Evolutionary conservation across 2,797 vertebrate genomes (phyloP).

Genomic region (Chelon labrosus): DNA sequence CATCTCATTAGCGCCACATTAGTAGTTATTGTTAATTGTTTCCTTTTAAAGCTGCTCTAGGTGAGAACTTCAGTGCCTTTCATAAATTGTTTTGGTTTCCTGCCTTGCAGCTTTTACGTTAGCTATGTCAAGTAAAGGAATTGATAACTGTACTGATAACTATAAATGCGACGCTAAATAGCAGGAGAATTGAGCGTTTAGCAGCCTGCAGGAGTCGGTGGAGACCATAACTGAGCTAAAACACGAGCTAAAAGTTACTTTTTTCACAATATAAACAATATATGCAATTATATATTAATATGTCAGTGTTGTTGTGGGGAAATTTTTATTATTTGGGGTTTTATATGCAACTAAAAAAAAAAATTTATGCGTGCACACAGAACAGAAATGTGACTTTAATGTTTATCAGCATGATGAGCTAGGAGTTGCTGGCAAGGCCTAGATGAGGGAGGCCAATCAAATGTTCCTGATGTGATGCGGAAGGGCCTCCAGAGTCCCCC

Average conservation of each 20-base stretch:
- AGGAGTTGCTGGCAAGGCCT: conserved; percentile 11
- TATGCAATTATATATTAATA: too few species aligned
- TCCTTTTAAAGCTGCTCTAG: too few species aligned
- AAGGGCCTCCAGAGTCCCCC: conserved; percentile 10
- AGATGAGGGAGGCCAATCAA: conserved; percentile 32
- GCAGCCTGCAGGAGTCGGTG: neutral
- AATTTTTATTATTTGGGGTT: neutral
- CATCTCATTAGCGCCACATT: too few species aligned
- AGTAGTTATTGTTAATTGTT: too few species aligned
- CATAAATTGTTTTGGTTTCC: neutral
- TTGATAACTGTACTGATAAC: too few species aligned
- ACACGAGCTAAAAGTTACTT: neutral
- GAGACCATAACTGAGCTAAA: neutral
- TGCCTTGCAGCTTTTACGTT: conserved; percentile 1
- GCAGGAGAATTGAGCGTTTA: too few species aligned
- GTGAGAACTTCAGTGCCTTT: too few species aligned
- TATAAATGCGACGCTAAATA: too few species aligned
- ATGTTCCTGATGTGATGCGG: conserved; percentile 43
- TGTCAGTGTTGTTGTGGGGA: too few species aligned
- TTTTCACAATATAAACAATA: too few species aligned
- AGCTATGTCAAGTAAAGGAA: neutral
- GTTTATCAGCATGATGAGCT: conserved; percentile 1
- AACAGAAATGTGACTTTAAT: neutral
- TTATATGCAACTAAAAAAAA: neutral
- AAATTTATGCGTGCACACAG: conserved; percentile 1